A percentile compares a stretch with the other conserved stretches of the same genome.
These are phyloP conservation scores for Acanthiza pusilla DNA, from an alignment of 2,797 vertebrate genomes.

Conservation along the genomic window DNA sequence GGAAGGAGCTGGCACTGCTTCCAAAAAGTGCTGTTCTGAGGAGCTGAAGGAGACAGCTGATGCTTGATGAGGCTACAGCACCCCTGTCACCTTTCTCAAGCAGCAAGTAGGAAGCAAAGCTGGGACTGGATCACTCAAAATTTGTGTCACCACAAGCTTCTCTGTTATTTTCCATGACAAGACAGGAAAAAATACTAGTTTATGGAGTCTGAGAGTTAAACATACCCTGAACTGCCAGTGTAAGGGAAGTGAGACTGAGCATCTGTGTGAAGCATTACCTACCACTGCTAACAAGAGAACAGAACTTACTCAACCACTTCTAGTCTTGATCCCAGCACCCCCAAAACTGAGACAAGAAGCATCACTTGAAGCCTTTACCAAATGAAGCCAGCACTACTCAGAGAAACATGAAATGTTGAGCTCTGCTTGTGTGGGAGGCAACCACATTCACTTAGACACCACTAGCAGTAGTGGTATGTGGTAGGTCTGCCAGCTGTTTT, in stretches of 20 bases:
- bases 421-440: neutral
- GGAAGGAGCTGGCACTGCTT: neutral
- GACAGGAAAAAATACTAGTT: neutral
- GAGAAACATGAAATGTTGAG: neutral
- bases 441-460: neutral
- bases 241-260: neutral
- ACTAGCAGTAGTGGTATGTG: neutral
- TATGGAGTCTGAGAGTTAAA: neutral
- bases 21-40: neutral
- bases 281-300: neutral
- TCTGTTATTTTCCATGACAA: neutral
- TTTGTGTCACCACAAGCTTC: neutral
- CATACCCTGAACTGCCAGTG: neutral
- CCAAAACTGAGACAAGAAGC: neutral
- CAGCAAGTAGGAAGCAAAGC: neutral
- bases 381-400: neutral
- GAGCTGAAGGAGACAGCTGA: neutral
- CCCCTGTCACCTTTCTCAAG: neutral
- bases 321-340: neutral
- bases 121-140: neutral
- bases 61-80: neutral
- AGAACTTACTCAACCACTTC: neutral
- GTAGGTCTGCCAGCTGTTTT: neutral
- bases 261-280: neutral
- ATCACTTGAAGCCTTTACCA: neutral